Evolutionary conservation across 2,797 vertebrate species (phyloP), one percentile per base, ranked within the genome.

Genomic region (Acipenser oxyrinchus): DNA sequence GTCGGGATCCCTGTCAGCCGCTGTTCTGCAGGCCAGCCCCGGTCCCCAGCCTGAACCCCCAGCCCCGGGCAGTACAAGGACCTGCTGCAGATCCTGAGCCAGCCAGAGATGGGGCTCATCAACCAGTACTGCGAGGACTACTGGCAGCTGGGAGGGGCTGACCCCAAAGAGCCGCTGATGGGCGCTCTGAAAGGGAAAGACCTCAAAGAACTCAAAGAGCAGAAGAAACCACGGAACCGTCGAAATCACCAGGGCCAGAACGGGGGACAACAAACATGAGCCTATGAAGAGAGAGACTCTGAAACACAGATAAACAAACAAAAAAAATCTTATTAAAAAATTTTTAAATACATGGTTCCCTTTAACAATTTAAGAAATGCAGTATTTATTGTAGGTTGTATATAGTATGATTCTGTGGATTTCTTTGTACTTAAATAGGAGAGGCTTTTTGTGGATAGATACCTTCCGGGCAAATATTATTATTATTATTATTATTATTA

Each of bases 111-210:
- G 94, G 93, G 95, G 81, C 92, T 98, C 74, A 95, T 98, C 87
- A 96, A 98, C 87, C 96, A 99, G 84, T 98, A 98, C 88, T 98
- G 95, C 87, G 95, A 97, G 85, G 95, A 95, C 73, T 98, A 97
- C 88, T 97, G 96, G 95, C 91, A 93, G 78, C 92, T 92, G 0
- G 88, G 84, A 1, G 92, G 94, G n/a, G 76, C 86, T 63, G 78
- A 78, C 71, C 77, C 89, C 8, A 87, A 87, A 2, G 91, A 94
- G 74, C 81, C 90, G 0, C 82, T 90, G 74, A 81, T 88, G 60
- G 89, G 88, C n/a, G n/a, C 89, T 77, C 85, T 86, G 82, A 89
- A 89, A 74, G 79, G 78, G 70, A 89, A 89, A 67, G n/a, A n/a
- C n/a, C n/a, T n/a, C n/a, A n/a, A n/a, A n/a, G 94, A 95, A 80